phyloP scores from a whole-genome alignment of 2,888 invertebrate species.

The Beris morrisii region DNA sequence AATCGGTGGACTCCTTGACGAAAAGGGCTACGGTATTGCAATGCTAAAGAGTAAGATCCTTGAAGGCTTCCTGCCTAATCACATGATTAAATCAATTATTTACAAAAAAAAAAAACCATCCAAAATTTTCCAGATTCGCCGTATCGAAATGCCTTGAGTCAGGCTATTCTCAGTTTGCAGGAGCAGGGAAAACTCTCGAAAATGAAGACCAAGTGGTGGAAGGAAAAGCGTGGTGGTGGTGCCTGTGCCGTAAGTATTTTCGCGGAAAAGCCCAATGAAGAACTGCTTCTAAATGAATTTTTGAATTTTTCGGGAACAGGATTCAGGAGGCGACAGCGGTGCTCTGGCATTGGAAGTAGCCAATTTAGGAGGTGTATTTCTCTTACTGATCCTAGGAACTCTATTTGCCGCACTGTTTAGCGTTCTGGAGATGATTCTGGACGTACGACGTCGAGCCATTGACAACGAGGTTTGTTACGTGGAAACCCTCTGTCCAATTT shows the following conservation, averaged over 20 bases:
- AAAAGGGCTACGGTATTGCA: conserved; percentile 75
- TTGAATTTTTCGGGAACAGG: conserved; percentile 12
- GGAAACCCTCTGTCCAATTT: background rate
- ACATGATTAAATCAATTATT: too few species aligned
- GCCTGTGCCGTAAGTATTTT: conserved; percentile 64
- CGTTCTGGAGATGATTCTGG: conserved; percentile 50
- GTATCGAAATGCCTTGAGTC: conserved; percentile 75
- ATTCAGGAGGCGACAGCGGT: conserved; percentile 21
- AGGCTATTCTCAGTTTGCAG: conserved; percentile 81
- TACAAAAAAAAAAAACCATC: background rate
- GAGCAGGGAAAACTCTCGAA: conserved; percentile 77
- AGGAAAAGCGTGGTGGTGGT: conserved; percentile 76
- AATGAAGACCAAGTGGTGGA: conserved; percentile 90
- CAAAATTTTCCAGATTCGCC: conserved; percentile 48
- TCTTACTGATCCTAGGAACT: conserved; percentile 61
- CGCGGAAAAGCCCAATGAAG: background rate
- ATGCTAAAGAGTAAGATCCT: conserved; percentile 63
- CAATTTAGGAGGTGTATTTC: conserved; percentile 68
- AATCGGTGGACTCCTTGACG: conserved; percentile 66
- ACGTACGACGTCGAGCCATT: conserved; percentile 48
- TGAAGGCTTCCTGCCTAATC: too few species aligned
- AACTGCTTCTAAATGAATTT: too few species aligned
- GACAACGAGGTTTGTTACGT: conserved; percentile 17
- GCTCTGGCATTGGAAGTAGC: conserved; percentile 62
- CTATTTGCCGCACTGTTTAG: conserved; percentile 51